phyloP scores from a whole-genome alignment of 2,113 vertebrate species.

The Thomomys bottae region DNA sequence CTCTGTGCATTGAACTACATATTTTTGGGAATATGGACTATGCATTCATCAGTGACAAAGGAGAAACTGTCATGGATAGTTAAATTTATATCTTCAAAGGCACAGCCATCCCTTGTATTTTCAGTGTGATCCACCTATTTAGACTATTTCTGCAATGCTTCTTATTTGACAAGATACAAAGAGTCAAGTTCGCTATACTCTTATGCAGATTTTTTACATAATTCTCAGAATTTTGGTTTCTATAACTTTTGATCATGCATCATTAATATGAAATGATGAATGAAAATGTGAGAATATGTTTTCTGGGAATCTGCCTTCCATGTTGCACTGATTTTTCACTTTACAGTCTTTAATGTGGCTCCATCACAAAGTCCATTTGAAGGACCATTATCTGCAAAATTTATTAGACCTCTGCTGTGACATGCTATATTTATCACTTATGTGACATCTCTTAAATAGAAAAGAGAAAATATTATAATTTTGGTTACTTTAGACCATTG shows the following conservation, averaged over 20 bases:
- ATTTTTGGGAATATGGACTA: background rate
- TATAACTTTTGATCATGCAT: conserved; percentile 25
- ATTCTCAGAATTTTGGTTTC: conserved; percentile 19
- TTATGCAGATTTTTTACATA: background rate
- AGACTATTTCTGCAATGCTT: background rate
- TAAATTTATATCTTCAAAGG: background rate
- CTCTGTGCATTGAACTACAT: background rate
- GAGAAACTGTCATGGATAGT: background rate
- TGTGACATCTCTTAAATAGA: conserved; percentile 55
- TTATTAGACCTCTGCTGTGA: conserved; percentile 58
- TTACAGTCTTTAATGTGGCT: conserved; percentile 39
- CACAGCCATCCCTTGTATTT: background rate
- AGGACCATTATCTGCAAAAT: conserved; percentile 41
- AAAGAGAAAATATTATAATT: conserved; percentile 72
- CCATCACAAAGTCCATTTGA: conserved; percentile 53
- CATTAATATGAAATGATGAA: conserved; percentile 48
- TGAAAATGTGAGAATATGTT: conserved; percentile 35
- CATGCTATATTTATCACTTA: conserved; percentile 55
- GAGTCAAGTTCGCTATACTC: background rate
- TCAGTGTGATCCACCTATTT: background rate
- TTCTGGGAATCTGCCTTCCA: conserved; percentile 47
- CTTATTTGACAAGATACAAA: background rate
- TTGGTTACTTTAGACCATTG: conserved; percentile 57
- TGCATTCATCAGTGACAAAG: background rate
- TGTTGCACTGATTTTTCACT: conserved; percentile 54